phyloP scores from a whole-genome alignment of 2,797 vertebrate genomes.

The Phalloptychus januarius region DNA sequence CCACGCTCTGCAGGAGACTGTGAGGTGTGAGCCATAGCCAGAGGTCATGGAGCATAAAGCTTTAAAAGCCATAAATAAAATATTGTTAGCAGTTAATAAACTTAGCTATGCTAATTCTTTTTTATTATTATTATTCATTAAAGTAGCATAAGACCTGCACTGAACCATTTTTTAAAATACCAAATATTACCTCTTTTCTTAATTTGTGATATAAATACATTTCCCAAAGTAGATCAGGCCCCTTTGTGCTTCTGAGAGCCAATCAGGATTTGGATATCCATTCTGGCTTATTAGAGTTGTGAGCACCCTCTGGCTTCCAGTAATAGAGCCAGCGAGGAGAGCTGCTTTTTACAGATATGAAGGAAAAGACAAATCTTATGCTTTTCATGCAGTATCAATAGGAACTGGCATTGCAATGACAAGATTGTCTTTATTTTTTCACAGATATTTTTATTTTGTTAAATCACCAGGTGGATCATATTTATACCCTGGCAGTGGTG shows the following conservation, averaged over 20 bases:
- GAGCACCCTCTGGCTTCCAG: conserved; percentile 10
- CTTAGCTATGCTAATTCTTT: background rate
- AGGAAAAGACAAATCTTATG: background rate
- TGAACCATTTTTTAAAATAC: background rate
- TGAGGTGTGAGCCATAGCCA: conserved; percentile 23
- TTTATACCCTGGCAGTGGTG: background rate
- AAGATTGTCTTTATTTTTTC: background rate
- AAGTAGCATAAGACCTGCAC: conserved; percentile 5
- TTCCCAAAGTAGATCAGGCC: background rate
- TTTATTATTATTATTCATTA: conserved; percentile 18
- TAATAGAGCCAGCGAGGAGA: background rate
- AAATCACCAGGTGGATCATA: background rate
- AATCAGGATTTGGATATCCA: background rate
- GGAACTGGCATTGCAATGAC: background rate
- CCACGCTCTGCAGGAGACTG: background rate
- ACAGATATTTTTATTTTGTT: background rate
- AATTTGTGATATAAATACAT: background rate
- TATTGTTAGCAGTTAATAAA: conserved; percentile 31
- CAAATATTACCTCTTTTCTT: background rate
- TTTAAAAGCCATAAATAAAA: conserved; percentile 47
- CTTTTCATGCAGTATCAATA: background rate
- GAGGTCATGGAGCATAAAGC: conserved; percentile 13
- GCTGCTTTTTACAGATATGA: background rate
- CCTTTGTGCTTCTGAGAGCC: background rate
- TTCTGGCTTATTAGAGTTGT: background rate